Conservation (phyloP, 2,888 invertebrate genomes). For the Cryptocephalus primarius region DNA sequence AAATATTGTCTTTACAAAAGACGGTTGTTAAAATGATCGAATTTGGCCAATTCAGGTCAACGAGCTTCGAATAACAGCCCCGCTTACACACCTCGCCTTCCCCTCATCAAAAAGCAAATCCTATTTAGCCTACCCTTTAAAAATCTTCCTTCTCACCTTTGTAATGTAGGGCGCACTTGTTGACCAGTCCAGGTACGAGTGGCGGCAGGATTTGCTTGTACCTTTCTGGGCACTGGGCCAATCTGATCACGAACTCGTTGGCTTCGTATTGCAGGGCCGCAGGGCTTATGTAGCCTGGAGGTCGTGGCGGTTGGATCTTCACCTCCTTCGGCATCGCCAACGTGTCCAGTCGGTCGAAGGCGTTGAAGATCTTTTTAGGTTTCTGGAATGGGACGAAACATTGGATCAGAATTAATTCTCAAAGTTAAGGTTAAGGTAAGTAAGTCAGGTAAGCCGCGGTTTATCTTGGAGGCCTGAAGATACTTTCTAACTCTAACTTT, state of each 20-base stretch:
- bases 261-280: slow-evolving; percentile 18
- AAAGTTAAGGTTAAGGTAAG: too few relatives aligned
- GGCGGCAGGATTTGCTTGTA: slow-evolving; percentile 14
- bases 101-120: too few relatives aligned
- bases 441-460: too few relatives aligned
- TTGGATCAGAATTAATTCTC: neutral
- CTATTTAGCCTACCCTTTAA: neutral
- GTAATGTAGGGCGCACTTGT: slow-evolving; percentile 16
- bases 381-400: slow-evolving; percentile 5
- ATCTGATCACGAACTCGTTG: slow-evolving; percentile 15
- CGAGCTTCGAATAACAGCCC: neutral
- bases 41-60: too few relatives aligned
- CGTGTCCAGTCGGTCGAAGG: slow-evolving; percentile 13
- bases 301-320: slow-evolving; percentile 7
- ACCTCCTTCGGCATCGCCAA: slow-evolving; percentile 18
- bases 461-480: too few relatives aligned
- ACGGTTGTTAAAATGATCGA: too few relatives aligned
- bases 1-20: too few relatives aligned
- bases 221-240: slow-evolving; percentile 16
- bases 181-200: slow-evolving; percentile 16
- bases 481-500: too few relatives aligned
- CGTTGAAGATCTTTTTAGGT: slow-evolving; percentile 13
- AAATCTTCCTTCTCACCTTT: slow-evolving; percentile 9
- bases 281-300: slow-evolving; percentile 11
- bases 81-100: neutral